These are phyloP conservation scores for Xestoiulus laeticollis DNA, from an alignment of 2,888 invertebrate genomes.

Conservation along the genomic window DNA sequence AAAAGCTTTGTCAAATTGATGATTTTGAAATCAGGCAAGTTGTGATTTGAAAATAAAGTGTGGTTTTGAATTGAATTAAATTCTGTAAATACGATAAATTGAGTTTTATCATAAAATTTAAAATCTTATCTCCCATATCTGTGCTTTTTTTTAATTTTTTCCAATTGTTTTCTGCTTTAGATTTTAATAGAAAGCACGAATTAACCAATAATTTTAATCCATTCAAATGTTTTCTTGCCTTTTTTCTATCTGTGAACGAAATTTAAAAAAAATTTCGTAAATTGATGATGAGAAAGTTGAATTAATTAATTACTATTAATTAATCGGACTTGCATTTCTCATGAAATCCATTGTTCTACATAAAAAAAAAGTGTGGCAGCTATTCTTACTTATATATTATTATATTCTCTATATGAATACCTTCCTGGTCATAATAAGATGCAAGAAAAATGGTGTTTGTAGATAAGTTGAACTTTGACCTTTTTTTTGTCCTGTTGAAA, in stretches of 20 bases:
- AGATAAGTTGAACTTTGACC: background rate
- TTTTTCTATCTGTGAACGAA: constrained; percentile 6
- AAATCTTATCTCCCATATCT: no score
- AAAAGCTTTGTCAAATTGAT: no score
- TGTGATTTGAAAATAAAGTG: no score
- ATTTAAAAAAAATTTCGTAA: background rate
- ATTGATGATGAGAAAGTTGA: background rate
- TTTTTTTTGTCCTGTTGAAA: constrained; percentile 16
- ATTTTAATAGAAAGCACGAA: no score
- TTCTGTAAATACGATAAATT: no score
- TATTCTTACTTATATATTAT: constrained; percentile 26
- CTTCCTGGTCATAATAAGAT: background rate
- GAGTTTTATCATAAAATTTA: no score
- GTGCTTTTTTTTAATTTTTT: no score
- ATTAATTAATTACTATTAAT: background rate
- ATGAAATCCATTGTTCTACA: constrained; percentile 19
- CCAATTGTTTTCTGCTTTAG: no score
- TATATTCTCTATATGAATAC: constrained; percentile 26
- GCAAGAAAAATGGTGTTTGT: background rate
- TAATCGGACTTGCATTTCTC: background rate
- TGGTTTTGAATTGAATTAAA: no score
- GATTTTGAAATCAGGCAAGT: no score
- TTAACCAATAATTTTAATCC: background rate
- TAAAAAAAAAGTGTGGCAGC: constrained; percentile 13
- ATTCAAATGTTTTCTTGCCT: constrained; percentile 11